Percentiles rank a stretch among this genome's conserved stretches.
phyloP scores from a whole-genome alignment of 37 sponge, comb jelly and placozoan species.

The Beroe ovata region DNA sequence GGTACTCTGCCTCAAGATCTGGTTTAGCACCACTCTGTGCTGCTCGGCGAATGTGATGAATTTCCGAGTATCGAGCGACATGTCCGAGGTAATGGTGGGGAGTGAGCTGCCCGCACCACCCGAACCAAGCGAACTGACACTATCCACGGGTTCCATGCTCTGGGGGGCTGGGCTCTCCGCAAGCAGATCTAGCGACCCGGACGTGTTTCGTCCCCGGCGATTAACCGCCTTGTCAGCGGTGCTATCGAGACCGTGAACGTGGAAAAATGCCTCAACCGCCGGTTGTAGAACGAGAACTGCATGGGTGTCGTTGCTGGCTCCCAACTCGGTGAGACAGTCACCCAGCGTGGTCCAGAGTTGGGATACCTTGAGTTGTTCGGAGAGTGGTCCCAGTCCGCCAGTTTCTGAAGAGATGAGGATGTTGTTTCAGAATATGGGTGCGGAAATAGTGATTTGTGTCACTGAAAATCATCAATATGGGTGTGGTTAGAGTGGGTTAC shows the following conservation, averaged over 20 bases:
- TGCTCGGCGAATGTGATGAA: constrained; percentile 95
- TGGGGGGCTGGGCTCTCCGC: constrained; percentile 34
- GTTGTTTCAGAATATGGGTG: background rate
- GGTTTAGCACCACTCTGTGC: constrained; percentile 93
- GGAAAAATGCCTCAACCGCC: constrained; percentile 96
- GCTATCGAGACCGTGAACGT: constrained; percentile 80
- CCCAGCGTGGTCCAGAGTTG: constrained; percentile 85
- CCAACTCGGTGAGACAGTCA: constrained; percentile 82
- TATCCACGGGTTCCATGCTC: constrained; percentile 59
- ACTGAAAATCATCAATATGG: too few relatives aligned
- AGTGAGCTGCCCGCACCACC: constrained; percentile 67
- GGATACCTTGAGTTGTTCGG: constrained; percentile 80
- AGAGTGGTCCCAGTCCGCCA: constrained; percentile 69
- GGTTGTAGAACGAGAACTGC: constrained; percentile 96
- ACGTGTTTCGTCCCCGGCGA: constrained; percentile 26
- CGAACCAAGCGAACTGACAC: constrained; percentile 23
- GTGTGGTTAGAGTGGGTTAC: too few relatives aligned
- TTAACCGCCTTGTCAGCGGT: constrained; percentile 1
- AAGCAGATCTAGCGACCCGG: constrained; percentile 18
- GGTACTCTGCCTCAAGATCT: constrained; percentile 91
- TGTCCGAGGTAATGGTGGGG: constrained; percentile 37
- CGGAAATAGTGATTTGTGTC: background rate
- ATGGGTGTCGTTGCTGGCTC: constrained; percentile 82
- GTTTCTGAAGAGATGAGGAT: constrained; percentile 21
- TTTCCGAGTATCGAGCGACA: constrained; percentile 82